Base-by-base conservation (phyloP, 2,797 vertebrate species). In the Lacerta viridis region DNA sequence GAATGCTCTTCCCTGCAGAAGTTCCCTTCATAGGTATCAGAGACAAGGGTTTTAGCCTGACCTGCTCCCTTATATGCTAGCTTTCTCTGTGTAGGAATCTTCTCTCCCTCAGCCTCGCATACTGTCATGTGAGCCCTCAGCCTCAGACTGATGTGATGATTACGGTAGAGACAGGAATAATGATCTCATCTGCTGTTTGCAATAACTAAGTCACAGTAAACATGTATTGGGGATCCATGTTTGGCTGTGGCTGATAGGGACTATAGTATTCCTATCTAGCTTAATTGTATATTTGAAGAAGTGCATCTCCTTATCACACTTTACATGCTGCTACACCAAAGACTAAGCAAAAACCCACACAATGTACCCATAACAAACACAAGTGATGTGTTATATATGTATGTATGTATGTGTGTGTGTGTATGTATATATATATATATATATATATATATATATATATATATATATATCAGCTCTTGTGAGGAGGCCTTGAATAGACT, bases 271-370 rank as follows among this genome's bases (percentile, higher is more conserved):
- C 46, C 39, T 71, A 68, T 69, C 29, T 55, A 33, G 10, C 55
- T 69, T n/a, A 83, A 68, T 41, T 88, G 46, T 61, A 33, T 46
- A 23, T 61, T 79, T 59, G 66, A 78, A 79, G 46, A 64, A 39
- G 29, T 43, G 13, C 59, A 18, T 59, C 66, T 36, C 41, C 43
- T 36, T 25, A 80, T 55, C 41, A 71, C 10, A 71, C 10, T 33
- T 33, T 15, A 59, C 50, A 84, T 59, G n/a, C 17, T 71, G 64
- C 55, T 33, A 80, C 29, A 77, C 18, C 50, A 82, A 87, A 64
- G 5, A 59, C 50, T 43, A 29, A 41, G 72, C 17, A 87, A 83
- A 77, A 39, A 6, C 18, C 74, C 50, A 55, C 50, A 55, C 50
- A 59, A 61, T 33, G 11, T 66, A 25, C n/a, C n/a, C 61, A 50